Conservation (phyloP, 1,140 invertebrate genomes). For the Neotoxoptera formosana region DNA sequence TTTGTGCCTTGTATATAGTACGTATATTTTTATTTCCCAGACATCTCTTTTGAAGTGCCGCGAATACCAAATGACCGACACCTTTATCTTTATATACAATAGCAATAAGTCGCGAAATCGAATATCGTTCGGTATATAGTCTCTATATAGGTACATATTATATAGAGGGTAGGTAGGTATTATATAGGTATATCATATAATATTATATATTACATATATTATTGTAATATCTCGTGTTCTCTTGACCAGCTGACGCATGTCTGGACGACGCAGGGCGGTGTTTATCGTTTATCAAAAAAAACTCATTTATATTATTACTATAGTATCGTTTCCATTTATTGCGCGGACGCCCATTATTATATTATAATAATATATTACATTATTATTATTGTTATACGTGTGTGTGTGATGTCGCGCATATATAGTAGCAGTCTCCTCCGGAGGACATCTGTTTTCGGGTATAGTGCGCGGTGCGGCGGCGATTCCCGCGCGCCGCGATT, state of each 20-base stretch:
- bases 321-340: conserved; percentile 14
- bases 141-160: neutral
- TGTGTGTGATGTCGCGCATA: neutral
- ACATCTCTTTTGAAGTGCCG: conserved; percentile 29
- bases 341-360: conserved; percentile 41
- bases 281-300: conserved; percentile 49
- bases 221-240: neutral
- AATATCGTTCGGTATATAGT: conserved; percentile 2
- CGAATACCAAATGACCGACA: neutral
- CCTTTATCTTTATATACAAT: too few relatives aligned
- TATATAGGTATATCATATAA: neutral
- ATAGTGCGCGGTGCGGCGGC: neutral
- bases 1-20: too few relatives aligned
- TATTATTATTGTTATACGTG: neutral
- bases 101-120: conserved; percentile 35
- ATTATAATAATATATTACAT: neutral
- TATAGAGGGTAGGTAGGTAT: neutral
- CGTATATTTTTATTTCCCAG: neutral
- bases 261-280: too few relatives aligned
- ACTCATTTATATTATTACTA: neutral
- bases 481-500: conserved; percentile 28
- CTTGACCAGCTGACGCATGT: conserved; percentile 44
- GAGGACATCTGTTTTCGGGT: conserved; percentile 54
- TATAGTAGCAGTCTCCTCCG: neutral
- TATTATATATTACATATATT: too few relatives aligned